Evolutionary conservation across 2,113 vertebrate genomes (phyloP).

Genomic region (Cisticola juncidis): DNA sequence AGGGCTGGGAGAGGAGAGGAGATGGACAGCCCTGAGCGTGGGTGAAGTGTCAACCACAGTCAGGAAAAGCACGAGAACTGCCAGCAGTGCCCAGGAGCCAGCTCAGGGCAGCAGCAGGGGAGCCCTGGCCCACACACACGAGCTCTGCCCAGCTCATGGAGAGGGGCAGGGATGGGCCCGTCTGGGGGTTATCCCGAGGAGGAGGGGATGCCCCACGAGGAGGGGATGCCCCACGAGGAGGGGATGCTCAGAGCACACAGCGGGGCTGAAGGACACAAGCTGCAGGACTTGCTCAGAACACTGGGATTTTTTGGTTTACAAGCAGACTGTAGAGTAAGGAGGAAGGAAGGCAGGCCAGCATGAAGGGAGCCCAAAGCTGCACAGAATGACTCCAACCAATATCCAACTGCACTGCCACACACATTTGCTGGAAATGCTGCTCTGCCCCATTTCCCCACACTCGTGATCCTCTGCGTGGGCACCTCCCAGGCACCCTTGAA

Average conservation of each 20-base stretch:
- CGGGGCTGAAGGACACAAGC: rapidly evolving
- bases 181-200: rapidly evolving
- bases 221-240: neutral
- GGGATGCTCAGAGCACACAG: rapidly evolving
- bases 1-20: neutral
- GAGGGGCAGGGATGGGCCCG: rapidly evolving
- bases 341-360: neutral
- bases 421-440: rapidly evolving
- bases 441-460: neutral
- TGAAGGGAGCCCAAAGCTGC: neutral
- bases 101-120: neutral
- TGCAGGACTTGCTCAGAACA: neutral
- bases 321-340: neutral
- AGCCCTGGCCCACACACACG: rapidly evolving
- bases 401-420: rapidly evolving
- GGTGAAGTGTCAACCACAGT: neutral
- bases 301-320: neutral
- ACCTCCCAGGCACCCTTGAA: neutral
- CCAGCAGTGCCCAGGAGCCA: rapidly evolving
- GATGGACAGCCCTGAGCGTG: neutral
- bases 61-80: neutral
- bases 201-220: rapidly evolving
- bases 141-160: neutral
- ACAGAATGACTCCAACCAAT: neutral
- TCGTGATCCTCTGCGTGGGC: rapidly evolving